Percentiles rank a stretch among this genome's conserved stretches.
Conservation (phyloP, 2,888 invertebrate species). For the Periphyllus acericola region DNA sequence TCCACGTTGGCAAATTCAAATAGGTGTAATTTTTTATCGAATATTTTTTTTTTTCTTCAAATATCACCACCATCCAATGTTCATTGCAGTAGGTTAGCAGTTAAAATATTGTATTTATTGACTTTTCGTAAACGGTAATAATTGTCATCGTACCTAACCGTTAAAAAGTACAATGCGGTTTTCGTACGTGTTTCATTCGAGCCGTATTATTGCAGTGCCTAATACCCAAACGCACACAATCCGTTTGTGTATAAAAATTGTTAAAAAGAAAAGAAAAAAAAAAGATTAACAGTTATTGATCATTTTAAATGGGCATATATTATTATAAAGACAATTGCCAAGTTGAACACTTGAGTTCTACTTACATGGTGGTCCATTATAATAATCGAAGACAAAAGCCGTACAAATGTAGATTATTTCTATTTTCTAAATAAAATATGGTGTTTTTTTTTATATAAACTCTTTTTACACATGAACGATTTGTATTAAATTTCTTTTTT, state of each 20-base stretch:
- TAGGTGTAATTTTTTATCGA: background rate
- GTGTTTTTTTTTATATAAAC: constrained; percentile 6
- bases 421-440: constrained; percentile 44
- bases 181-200: no score
- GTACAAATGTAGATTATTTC: constrained; percentile 17
- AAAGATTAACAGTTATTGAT: background rate
- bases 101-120: no score
- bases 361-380: constrained; percentile 11
- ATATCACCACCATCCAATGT: no score
- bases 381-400: constrained; percentile 14
- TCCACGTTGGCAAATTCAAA: background rate
- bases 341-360: background rate
- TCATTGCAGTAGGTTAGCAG: no score
- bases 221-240: no score
- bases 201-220: no score
- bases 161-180: no score
- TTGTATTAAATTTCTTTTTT: background rate
- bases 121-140: no score
- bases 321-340: background rate
- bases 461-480: constrained; percentile 13
- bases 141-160: no score
- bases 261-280: background rate
- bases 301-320: constrained; percentile 7
- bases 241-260: no score
- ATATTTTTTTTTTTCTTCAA: background rate